Percentiles rank a stretch among this genome's conserved stretches.
Conservation (phyloP, 1,140 invertebrate species). For the Bursaphelenchus mucronatus region DNA sequence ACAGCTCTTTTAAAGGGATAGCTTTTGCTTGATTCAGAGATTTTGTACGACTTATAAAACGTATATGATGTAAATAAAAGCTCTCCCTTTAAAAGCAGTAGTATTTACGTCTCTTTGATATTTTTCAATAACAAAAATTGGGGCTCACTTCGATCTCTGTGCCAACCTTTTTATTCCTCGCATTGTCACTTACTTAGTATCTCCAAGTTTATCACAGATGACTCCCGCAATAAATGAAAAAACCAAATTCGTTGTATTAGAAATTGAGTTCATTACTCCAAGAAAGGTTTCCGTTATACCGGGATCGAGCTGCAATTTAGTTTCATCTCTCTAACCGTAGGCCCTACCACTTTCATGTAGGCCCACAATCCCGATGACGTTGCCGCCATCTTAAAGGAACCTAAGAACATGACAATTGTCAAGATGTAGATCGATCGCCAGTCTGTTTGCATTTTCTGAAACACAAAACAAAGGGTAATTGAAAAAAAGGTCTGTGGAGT, state of each 20-base stretch:
- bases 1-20: too few relatives aligned
- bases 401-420: slow-evolving; percentile 22
- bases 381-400: slow-evolving; percentile 20
- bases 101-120: too few relatives aligned
- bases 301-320: slow-evolving; percentile 17
- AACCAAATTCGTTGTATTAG: slow-evolving; percentile 1
- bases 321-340: background rate
- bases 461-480: too few relatives aligned
- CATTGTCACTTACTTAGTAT: too few relatives aligned
- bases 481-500: too few relatives aligned
- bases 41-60: too few relatives aligned
- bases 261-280: slow-evolving; percentile 18
- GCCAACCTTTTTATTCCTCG: too few relatives aligned
- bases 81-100: too few relatives aligned
- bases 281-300: slow-evolving; percentile 17
- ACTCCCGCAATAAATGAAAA: slow-evolving; percentile 19
- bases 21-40: too few relatives aligned
- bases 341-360: slow-evolving; percentile 23
- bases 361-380: slow-evolving; percentile 25
- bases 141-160: too few relatives aligned
- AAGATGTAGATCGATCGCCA: slow-evolving; percentile 28
- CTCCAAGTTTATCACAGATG: background rate
- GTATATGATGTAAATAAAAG: too few relatives aligned
- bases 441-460: slow-evolving; percentile 10
- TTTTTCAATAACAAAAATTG: too few relatives aligned